Percentiles rank a stretch among this genome's conserved stretches.
Conservation (phyloP, 2,113 vertebrate species). For the Agapornis roseicollis region DNA sequence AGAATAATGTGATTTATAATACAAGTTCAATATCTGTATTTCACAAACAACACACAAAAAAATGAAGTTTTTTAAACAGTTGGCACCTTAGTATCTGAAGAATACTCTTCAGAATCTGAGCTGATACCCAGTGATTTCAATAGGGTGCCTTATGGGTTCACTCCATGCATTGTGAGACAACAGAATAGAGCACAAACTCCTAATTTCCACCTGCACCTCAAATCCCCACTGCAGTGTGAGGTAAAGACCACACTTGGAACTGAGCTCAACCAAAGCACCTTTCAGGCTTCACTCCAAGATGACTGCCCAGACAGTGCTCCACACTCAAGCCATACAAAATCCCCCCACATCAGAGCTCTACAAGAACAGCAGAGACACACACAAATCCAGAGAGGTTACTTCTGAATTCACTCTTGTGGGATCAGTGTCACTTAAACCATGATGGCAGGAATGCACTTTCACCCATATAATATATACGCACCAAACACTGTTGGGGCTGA, state of each 20-base stretch:
- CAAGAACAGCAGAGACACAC: not conserved
- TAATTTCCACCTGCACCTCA: not conserved
- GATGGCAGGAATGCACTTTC: not conserved
- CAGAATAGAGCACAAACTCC: fast-evolving
- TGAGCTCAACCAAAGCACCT: not conserved
- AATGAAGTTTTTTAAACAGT: not conserved
- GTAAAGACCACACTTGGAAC: not conserved
- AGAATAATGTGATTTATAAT: not conserved
- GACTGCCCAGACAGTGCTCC: not conserved
- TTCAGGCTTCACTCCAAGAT: fast-evolving
- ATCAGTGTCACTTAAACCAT: not conserved
- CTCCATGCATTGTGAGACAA: not conserved
- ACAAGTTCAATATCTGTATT: not conserved
- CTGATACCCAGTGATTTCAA: not conserved
- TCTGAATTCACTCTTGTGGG: fast-evolving
- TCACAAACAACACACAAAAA: not conserved
- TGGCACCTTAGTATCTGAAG: not conserved
- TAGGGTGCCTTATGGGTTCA: not conserved
- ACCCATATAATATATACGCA: fast-evolving
- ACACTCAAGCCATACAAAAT: not conserved
- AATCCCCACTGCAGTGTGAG: not conserved
- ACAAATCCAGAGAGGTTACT: not conserved
- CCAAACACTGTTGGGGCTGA: not conserved
- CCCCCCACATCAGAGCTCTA: fast-evolving
- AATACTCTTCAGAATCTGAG: not conserved